Base-by-base conservation (phyloP, 2,888 invertebrate species). In the Clusia tigrina region DNA sequence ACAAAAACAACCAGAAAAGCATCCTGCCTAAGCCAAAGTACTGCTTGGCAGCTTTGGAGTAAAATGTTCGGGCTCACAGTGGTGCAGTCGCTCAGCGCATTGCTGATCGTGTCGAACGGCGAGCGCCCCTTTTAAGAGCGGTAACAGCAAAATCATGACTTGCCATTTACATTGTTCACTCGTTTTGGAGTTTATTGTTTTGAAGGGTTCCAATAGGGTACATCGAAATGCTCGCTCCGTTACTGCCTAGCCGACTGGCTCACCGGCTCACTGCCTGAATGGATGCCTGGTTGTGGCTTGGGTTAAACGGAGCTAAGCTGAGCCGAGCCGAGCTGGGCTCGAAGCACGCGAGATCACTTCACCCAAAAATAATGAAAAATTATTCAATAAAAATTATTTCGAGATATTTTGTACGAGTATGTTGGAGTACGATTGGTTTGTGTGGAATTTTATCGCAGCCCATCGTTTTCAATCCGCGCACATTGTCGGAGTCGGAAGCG, bases 121-220 rank as follows among this genome's bases (percentile, higher is more conserved):
- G 80, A 81, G 80, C 79, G 81, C 80, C 81, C 78, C 79, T 80
- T 79, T 78, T 76, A 79, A 78, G 76, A 76, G 78, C 76, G 72
- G 76, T 76, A 78, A 79, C 80, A 80, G 75, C 81, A 76, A 80
- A 80, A 79, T 80, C 80, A 80, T 80, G 80, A 80, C 81, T 80
- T 78, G 76, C 78, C 79, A 78, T 80, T 79, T 81, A 81, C 79
- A 79, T 79, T 80, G 78, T 80, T 80, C 77, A 76, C 78, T 78
- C 77, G 76, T 77, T 78, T 80, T 80, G 80, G 78, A 80, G 76
- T 80, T 80, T 79, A 79, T 80, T 80, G 80, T 78, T 79, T 79
- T 79, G 80, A 78, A 76, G 75, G 77, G 69, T 71, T 62, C 65
- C 32, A 32, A 32, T 32, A 12, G 32, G 6, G 32, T 32, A 32